Conservation (phyloP, 1,140 invertebrate genomes). For the Cyrtorhinus lividipennis region DNA sequence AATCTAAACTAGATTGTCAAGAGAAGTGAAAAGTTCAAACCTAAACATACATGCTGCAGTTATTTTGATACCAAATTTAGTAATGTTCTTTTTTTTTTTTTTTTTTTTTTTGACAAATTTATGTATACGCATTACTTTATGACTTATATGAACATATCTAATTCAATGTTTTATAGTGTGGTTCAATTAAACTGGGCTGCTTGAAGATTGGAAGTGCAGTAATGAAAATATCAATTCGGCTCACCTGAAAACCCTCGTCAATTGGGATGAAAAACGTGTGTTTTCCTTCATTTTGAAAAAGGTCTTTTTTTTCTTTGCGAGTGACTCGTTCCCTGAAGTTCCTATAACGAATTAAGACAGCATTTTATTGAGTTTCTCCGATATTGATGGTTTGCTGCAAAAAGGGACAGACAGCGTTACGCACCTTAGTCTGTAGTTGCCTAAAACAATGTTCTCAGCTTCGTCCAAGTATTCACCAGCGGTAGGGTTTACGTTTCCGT, state of each 20-base stretch:
- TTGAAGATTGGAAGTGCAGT: too few relatives aligned
- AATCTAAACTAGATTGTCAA: not conserved
- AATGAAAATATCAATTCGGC: constrained; percentile 10
- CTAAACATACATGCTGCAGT: not conserved
- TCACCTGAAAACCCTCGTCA: constrained; percentile 75
- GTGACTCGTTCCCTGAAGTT: constrained; percentile 59
- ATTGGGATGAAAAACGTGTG: constrained; percentile 81
- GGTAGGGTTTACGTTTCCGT: constrained; percentile 57
- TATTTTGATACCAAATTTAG: too few relatives aligned
- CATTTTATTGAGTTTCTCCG: too few relatives aligned
- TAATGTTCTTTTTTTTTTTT: too few relatives aligned
- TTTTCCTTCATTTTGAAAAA: constrained; percentile 58
- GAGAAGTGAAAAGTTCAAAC: not conserved
- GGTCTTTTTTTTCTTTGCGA: constrained; percentile 48
- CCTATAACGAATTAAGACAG: too few relatives aligned
- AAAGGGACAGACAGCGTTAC: too few relatives aligned
- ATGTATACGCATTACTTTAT: too few relatives aligned
- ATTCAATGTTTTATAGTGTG: too few relatives aligned
- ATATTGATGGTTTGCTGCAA: too few relatives aligned
- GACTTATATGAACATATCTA: too few relatives aligned
- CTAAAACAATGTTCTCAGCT: constrained; percentile 56
- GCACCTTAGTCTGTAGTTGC: constrained; percentile 43
- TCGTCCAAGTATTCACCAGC: constrained; percentile 59
- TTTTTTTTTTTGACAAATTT: too few relatives aligned
- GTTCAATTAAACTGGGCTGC: not conserved